These are phyloP conservation scores for Chiroxiphia lanceolata DNA, from an alignment of 2,797 vertebrate species.

Conservation along the genomic window DNA sequence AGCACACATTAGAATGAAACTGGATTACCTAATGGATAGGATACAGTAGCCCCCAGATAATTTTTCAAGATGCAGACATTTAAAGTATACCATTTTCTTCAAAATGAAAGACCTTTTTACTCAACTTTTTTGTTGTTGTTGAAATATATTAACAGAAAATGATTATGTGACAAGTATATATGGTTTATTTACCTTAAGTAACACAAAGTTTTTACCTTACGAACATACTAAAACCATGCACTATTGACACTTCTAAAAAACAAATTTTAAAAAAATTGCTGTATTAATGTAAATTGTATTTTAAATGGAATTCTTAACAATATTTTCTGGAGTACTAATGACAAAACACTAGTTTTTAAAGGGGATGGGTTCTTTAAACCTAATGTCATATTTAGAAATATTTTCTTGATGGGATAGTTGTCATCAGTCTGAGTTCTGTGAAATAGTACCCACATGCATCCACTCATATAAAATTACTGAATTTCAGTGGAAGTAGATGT, in stretches of 20 bases:
- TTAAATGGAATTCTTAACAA: not conserved
- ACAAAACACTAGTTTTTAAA: not conserved
- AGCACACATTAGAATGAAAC: not conserved
- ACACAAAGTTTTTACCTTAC: not conserved
- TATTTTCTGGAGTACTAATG: not conserved
- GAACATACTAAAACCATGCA: not conserved
- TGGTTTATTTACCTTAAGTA: not conserved
- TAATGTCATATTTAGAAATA: not conserved
- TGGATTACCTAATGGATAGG: not conserved
- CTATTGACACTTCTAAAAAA: not conserved
- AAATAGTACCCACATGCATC: not conserved
- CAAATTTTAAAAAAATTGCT: not conserved
- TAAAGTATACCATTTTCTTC: not conserved
- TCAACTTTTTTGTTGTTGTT: not conserved
- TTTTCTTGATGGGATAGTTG: not conserved
- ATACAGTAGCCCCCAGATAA: not conserved
- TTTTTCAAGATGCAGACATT: not conserved
- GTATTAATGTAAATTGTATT: not conserved
- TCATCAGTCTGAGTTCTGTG: not conserved
- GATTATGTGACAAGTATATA: not conserved
- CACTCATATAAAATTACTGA: not conserved
- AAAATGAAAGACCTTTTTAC: not conserved
- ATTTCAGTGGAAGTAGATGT: not conserved
- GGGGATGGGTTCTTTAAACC: not conserved
- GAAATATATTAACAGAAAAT: not conserved